Base-by-base conservation (phyloP, 2,113 vertebrate species). In the Proteles cristata region DNA sequence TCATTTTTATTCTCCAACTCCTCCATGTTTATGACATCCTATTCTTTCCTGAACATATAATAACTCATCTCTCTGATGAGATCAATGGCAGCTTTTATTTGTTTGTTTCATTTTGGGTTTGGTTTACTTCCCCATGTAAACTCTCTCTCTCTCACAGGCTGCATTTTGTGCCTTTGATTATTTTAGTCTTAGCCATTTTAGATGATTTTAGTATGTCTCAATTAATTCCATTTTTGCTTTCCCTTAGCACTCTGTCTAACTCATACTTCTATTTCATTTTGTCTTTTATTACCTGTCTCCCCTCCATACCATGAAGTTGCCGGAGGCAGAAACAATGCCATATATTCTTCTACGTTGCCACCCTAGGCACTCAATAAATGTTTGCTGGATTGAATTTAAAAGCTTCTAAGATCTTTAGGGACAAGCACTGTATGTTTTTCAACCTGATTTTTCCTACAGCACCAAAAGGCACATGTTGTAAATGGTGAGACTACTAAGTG, bases 301-400 rank as follows among this genome's bases (percentile, higher is more conserved):
- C 21, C 9, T 28, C n/a, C 50, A 39, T 15, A 53, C 33, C 4
- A 5, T 21, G 45, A 77, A 35, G 35, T 55, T 87, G 28, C 33
- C 19, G 39, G 63, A 66, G 55, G 74, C 68, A 86, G 39, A 86
- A 82, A 76, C 58, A 81, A 71, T 63, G 61, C 10, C 53, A 4
- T 76, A 71, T 91, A 5, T 61, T 82, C 85, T 90, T 86, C 65
- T 69, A 53, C 28, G 50, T 39, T 63, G 31, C 43, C 61, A 82
- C 43, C 31, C 14, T 53, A 63, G 92, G 76, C 12, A n/a, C n/a
- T n/a, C n/a, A n/a, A 88, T 63, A 91, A 81, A 77, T 71, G 55
- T 77, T 94, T 55, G 65, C 82, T n/a, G 50, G 28, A 88, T 63
- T 96, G 68, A 83, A 92, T 91, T 65, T 33, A 88, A 95, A 93